Conservation (phyloP, 2,797 vertebrate species). For the Otus scops region DNA sequence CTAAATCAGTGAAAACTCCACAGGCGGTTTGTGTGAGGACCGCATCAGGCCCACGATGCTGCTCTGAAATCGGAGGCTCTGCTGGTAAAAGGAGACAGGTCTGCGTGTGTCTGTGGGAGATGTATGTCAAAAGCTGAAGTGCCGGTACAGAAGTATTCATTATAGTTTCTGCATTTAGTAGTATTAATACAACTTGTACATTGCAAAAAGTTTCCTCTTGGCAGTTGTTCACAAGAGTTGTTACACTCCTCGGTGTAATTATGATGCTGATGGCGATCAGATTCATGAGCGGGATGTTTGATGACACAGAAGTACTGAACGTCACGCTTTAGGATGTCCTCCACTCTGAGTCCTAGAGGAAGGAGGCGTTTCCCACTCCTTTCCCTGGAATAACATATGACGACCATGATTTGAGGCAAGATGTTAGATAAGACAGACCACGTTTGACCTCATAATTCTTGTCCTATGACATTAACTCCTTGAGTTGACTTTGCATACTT, state of each 20-base stretch:
- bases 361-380: neutral
- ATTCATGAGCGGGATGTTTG: fast-evolving
- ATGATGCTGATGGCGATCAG: neutral
- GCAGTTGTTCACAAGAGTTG: neutral
- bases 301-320: neutral
- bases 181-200: fast-evolving
- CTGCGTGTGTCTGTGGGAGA: fast-evolving
- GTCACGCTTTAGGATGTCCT: neutral
- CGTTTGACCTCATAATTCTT: neutral
- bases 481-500: neutral
- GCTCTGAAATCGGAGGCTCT: neutral
- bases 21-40: neutral
- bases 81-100: neutral
- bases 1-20: neutral
- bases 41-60: fast-evolving
- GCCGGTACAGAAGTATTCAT: fast-evolving
- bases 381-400: neutral
- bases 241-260: fast-evolving
- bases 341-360: neutral
- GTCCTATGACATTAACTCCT: neutral
- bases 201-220: neutral
- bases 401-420: neutral
- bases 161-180: neutral
- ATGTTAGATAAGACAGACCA: neutral
- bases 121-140: neutral